These are phyloP conservation scores for Drosophila leonis DNA, from an alignment of 2,888 invertebrate species.

Conservation along the genomic window DNA sequence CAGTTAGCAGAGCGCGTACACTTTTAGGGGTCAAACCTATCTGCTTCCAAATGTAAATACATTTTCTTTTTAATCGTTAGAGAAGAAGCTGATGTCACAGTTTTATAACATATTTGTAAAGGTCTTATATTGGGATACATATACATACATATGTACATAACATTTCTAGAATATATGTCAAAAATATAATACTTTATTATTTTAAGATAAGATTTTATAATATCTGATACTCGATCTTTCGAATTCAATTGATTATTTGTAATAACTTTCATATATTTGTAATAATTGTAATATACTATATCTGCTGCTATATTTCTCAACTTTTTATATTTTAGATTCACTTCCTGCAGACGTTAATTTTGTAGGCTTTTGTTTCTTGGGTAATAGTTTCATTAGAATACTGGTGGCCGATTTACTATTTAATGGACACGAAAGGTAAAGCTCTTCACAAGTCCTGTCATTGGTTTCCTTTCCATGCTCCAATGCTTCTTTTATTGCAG, in stretches of 20 bases:
- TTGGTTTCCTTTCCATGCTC: slow-evolving; percentile 87
- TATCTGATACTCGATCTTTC: slow-evolving; percentile 1
- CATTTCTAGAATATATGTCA: not conserved
- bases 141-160: not conserved
- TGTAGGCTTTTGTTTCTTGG: slow-evolving; percentile 80
- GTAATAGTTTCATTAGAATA: slow-evolving; percentile 89
- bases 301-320: not conserved
- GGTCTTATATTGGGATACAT: not conserved
- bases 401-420: slow-evolving; percentile 89
- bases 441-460: slow-evolving; percentile 87
- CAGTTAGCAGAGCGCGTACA: no score
- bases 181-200: not conserved
- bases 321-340: slow-evolving; percentile 25
- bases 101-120: no score
- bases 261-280: not conserved
- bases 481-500: slow-evolving; percentile 90
- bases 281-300: no score
- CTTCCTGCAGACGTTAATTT: slow-evolving; percentile 45
- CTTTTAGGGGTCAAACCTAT: no score
- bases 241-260: not conserved
- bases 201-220: slow-evolving; percentile 9
- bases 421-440: slow-evolving; percentile 89
- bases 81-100: no score
- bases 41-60: no score
- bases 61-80: no score